Evolutionary conservation across 1,140 invertebrate species (phyloP), one percentile per base, ranked within the genome.

Genomic region (Vanessa atalanta): DNA sequence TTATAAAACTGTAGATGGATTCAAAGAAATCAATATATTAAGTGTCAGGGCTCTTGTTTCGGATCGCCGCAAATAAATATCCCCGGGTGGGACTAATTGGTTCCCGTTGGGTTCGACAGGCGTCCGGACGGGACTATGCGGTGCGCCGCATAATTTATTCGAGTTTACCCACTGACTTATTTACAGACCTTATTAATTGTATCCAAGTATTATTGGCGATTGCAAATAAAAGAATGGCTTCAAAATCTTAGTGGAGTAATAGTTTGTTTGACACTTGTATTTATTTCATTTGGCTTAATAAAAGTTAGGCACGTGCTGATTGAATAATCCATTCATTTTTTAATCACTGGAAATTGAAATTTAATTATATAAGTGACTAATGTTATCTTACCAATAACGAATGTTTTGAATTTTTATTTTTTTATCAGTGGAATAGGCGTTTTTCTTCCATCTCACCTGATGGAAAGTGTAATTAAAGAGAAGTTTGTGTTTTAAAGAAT

Each of bases 31-130:
- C 78, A 60, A 81, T 78, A 84, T 82, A 87, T 83, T 81, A 79
- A 83, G 79, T 78, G 79, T 82, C 73, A 78, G 86, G 73, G 79
- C 78, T 80, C 79, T 87, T 86, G 81, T 88, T 88, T 87, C 82
- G 82, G 82, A 82, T 83, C 83, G 86, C 84, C 88, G 84, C 88
- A 91, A 89, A 90, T 91, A 91, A 90, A 90, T 91, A 90, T 90
- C 87, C 83, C 81, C 74, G 85, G 83, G 80, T 80, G 79, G 79
- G 86, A 89, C 88, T 91, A 90, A 90, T 91, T 89, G 88, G 88
- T 88, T 89, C 84, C 85, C 86, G 84, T 84, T 87, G 85, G 87
- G 88, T 86, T 86, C 85, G 87, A 87, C 87, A 86, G 84, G 76
- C 84, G 84, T 82, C 82, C 83, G 83, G 81, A 80, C 83, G 75